phyloP scores from a whole-genome alignment of 2,113 vertebrate genomes.

The Aix galericulata region DNA sequence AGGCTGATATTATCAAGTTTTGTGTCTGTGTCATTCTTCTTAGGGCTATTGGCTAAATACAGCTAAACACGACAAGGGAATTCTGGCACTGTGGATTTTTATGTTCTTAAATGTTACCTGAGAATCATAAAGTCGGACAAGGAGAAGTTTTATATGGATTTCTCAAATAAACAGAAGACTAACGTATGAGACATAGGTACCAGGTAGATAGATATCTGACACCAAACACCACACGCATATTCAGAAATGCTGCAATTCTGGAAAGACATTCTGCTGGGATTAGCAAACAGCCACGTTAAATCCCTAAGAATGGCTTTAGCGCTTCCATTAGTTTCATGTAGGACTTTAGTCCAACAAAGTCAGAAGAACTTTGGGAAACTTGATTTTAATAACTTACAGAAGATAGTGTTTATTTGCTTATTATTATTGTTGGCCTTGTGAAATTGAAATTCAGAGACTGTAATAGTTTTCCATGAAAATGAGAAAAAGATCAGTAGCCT shows the following conservation, averaged over 20 bases:
- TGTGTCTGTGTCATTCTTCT: background rate
- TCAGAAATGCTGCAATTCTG: background rate
- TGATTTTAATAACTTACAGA: background rate
- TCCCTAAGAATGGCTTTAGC: background rate
- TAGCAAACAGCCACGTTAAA: background rate
- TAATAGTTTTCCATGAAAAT: background rate
- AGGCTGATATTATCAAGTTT: background rate
- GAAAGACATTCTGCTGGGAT: background rate
- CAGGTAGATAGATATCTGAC: background rate
- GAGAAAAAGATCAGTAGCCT: background rate
- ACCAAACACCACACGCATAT: background rate
- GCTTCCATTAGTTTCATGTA: background rate
- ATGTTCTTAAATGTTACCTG: background rate
- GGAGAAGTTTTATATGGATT: background rate
- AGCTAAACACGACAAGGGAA: background rate
- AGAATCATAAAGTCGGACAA: background rate
- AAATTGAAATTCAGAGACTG: background rate
- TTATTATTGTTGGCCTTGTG: background rate
- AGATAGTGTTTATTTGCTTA: background rate
- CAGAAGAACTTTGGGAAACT: background rate
- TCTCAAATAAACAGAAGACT: background rate
- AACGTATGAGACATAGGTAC: background rate
- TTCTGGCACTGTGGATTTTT: background rate
- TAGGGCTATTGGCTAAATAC: background rate
- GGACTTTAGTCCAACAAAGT: background rate